These are phyloP conservation scores for Ploceus nigricollis DNA, from an alignment of 2,113 vertebrate genomes.

Conservation along the genomic window DNA sequence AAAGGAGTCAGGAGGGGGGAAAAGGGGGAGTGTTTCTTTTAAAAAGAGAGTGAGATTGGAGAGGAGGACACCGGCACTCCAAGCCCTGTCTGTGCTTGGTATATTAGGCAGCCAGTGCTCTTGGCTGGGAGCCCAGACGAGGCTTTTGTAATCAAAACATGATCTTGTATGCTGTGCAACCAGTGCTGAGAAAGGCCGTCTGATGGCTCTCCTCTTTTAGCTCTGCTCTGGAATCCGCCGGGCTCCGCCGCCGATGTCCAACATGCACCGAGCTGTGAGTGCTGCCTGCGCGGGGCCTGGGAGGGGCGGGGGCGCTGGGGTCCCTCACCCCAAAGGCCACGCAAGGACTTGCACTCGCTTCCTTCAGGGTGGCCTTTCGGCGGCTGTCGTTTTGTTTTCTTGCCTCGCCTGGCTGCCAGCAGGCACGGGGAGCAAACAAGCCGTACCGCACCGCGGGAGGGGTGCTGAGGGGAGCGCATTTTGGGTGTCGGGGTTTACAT, in stretches of 20 bases:
- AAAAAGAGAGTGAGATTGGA: conserved; percentile 45
- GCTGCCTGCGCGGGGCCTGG: conserved; percentile 48
- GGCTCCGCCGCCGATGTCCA: conserved; percentile 75
- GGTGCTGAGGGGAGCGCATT: background rate
- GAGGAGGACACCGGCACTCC: conserved; percentile 56
- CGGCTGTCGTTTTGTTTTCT: background rate
- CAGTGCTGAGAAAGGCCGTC: conserved; percentile 76
- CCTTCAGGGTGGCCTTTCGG: background rate
- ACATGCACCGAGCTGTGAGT: conserved; percentile 92
- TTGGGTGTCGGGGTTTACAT: background rate
- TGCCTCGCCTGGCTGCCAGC: background rate
- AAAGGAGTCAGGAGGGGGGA: background rate
- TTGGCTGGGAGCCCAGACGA: conserved; percentile 79
- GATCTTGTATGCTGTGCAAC: conserved; percentile 86
- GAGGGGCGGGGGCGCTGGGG: conserved; percentile 40
- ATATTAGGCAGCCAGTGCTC: conserved; percentile 81
- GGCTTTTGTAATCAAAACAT: conserved; percentile 97
- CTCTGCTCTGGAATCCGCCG: conserved; percentile 82
- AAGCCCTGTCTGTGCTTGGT: conserved; percentile 62
- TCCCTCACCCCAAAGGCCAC: conserved; percentile 15
- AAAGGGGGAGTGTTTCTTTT: conserved; percentile 55
- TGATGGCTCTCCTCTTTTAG: conserved; percentile 76
- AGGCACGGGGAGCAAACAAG: background rate
- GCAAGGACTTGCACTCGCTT: background rate
- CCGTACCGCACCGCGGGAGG: background rate